A percentile compares a stretch with the other conserved stretches of the same genome.
Conservation (phyloP, 2,113 vertebrate species). For the Ailurus styani region DNA sequence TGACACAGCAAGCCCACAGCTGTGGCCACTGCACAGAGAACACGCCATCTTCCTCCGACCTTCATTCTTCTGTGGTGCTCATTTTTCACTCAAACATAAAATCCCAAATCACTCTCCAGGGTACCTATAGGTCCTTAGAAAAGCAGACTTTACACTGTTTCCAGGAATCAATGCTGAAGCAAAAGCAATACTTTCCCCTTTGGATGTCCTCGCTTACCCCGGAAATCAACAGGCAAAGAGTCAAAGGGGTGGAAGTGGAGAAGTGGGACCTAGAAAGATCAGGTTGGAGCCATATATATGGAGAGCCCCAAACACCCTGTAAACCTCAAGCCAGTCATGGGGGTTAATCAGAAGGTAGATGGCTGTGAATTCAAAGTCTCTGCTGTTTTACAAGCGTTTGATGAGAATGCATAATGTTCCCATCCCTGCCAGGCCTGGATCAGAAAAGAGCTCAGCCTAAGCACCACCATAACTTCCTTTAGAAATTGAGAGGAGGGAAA, state of each 20-base stretch:
- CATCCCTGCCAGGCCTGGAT: neutral
- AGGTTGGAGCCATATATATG: neutral
- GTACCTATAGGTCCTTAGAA: neutral
- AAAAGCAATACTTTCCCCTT: neutral
- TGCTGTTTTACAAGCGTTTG: constrained; percentile 31
- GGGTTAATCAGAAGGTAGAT: neutral
- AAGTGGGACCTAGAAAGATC: neutral
- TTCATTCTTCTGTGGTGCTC: neutral
- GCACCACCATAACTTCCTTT: neutral
- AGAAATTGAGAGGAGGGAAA: neutral
- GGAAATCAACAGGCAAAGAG: neutral
- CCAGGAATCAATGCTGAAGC: neutral
- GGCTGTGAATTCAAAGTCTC: neutral
- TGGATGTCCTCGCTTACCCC: neutral
- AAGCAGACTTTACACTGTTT: neutral
- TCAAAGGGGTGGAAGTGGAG: neutral
- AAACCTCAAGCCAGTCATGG: neutral
- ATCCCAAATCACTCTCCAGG: neutral
- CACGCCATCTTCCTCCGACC: neutral
- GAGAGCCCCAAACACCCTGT: neutral
- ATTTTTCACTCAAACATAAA: neutral
- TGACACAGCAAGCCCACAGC: neutral
- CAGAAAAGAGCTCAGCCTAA: neutral
- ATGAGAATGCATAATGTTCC: neutral
- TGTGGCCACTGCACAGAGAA: neutral